A percentile compares a stretch with the other conserved stretches of the same genome.
Evolutionary conservation across 2,797 vertebrate genomes (phyloP).

Genomic region (Acomys russatus): DNA sequence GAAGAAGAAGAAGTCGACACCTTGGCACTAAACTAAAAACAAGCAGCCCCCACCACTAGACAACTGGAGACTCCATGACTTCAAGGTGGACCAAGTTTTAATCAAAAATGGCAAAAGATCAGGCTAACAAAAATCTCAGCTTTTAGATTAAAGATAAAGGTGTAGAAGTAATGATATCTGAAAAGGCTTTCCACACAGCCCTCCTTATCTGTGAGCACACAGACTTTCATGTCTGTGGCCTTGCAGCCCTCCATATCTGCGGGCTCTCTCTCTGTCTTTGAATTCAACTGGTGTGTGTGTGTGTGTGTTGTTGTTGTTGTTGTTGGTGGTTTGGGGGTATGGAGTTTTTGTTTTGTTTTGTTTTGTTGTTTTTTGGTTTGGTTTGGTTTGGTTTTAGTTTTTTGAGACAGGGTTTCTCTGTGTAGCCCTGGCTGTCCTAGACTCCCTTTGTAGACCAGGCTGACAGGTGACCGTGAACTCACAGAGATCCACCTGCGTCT

Average conservation of each 20-base stretch:
- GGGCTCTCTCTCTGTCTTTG: not conserved
- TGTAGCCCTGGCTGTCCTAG: too few species aligned
- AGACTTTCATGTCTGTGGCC: not conserved
- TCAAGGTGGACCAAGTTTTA: constrained; percentile 35
- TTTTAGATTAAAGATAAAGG: constrained; percentile 16
- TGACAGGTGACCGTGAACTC: too few species aligned
- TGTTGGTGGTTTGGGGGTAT: too few species aligned
- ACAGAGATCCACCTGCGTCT: too few species aligned
- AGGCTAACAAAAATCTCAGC: constrained; percentile 14
- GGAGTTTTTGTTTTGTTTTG: too few species aligned
- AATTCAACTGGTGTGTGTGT: not conserved
- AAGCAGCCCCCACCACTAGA: not conserved
- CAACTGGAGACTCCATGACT: not conserved
- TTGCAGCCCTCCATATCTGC: not conserved
- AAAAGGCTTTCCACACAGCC: not conserved
- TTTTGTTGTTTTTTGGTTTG: too few species aligned
- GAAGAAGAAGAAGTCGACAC: too few species aligned
- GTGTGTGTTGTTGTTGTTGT: too few species aligned
- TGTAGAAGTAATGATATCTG: not conserved
- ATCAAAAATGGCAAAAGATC: constrained; percentile 36
- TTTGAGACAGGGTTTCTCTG: too few species aligned
- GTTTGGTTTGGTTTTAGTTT: too few species aligned
- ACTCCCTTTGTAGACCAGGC: too few species aligned
- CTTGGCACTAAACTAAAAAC: not conserved
- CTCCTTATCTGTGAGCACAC: not conserved